Percentiles rank a stretch among this genome's conserved stretches.
phyloP scores from a whole-genome alignment of 1,140 invertebrate genomes.

The Heliconius hewitsoni region DNA sequence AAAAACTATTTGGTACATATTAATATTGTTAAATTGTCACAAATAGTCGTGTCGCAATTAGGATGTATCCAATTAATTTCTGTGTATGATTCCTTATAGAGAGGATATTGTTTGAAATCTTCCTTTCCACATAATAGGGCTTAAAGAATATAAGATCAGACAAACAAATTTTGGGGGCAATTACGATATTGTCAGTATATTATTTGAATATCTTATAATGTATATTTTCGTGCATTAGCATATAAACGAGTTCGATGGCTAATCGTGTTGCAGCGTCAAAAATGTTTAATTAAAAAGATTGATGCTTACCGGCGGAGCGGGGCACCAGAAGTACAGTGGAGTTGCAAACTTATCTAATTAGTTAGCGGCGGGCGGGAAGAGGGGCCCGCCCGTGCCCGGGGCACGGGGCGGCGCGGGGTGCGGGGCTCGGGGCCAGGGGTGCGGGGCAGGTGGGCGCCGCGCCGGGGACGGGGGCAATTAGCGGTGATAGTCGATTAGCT shows the following conservation, averaged over 20 bases:
- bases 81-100: no score
- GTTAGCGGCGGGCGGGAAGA: constrained; percentile 57
- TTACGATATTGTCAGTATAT: neutral
- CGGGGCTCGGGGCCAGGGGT: constrained; percentile 31
- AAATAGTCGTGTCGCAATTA: no score
- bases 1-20: no score
- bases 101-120: no score
- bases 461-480: constrained; percentile 70
- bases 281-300: constrained; percentile 82
- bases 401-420: constrained; percentile 26
- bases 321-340: constrained; percentile 77
- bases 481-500: constrained; percentile 81
- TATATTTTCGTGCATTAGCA: constrained; percentile 29
- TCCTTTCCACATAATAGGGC: neutral
- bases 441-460: constrained; percentile 36
- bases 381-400: constrained; percentile 26
- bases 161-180: neutral
- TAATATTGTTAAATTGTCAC: no score
- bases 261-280: constrained; percentile 76
- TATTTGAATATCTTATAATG: neutral
- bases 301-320: constrained; percentile 76
- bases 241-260: constrained; percentile 70
- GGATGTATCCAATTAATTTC: no score
- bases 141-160: neutral
- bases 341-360: constrained; percentile 81